Evolutionary conservation across 2,888 invertebrate genomes (phyloP).

Genomic region (Andrena haemorrhoa): DNA sequence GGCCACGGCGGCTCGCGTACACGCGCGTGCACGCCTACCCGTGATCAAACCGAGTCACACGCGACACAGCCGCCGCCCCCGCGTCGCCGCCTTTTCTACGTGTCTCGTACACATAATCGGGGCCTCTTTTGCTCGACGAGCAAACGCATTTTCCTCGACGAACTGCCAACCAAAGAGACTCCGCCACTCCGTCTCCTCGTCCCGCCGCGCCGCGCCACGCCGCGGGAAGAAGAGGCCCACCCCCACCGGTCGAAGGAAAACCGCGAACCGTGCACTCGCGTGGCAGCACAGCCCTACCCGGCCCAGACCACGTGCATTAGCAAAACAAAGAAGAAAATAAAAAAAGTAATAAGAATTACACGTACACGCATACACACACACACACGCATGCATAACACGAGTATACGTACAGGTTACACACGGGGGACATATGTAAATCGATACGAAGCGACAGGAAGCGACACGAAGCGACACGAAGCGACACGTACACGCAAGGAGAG

Average conservation of each 20-base stretch:
- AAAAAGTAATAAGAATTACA: constrained; percentile 32
- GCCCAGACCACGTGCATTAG: constrained; percentile 40
- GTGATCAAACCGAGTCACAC: constrained; percentile 3
- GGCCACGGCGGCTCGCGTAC: constrained; percentile 39
- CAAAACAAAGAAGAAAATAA: constrained; percentile 26
- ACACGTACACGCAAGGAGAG: constrained; percentile 9
- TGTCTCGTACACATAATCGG: constrained; percentile 21
- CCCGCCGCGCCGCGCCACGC: constrained; percentile 9
- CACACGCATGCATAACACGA: constrained; percentile 5
- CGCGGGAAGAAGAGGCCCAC: background rate
- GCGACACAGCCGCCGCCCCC: background rate
- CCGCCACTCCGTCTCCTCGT: constrained; percentile 6
- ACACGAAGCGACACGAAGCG: background rate
- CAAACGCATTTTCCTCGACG: constrained; percentile 16
- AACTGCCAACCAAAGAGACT: constrained; percentile 37
- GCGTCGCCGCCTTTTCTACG: constrained; percentile 26
- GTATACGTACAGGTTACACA: background rate
- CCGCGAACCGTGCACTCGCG: constrained; percentile 43
- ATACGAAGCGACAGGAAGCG: background rate
- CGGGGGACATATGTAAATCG: background rate
- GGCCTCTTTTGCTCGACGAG: constrained; percentile 21
- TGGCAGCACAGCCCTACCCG: constrained; percentile 30
- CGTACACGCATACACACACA: constrained; percentile 20
- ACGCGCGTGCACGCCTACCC: constrained; percentile 55
- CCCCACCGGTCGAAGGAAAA: background rate